Base-by-base conservation (phyloP, 1,140 invertebrate genomes). In the Chlorops oryzae region DNA sequence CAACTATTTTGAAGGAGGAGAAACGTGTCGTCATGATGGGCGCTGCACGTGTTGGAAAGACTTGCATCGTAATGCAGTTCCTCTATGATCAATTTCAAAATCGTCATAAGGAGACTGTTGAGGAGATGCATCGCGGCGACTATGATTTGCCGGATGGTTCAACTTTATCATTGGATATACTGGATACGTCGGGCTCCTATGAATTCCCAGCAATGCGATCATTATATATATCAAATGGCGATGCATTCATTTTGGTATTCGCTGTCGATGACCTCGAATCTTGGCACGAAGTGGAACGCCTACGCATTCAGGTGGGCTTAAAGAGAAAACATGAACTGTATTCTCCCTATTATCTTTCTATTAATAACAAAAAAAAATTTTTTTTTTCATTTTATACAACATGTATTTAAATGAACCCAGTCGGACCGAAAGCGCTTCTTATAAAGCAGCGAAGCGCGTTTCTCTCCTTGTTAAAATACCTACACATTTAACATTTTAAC, bases 121-220 rank as follows among this genome's bases (percentile, higher is more conserved):
- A 82, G 57, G 79, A 82, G 54, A 61, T 80, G 27, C 78, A 81
- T 62, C 58, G 72, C 12, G 76, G 74, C 2, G 78, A 80, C 50
- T 80, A 77, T 59, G 73, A 78, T 47, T 59, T 78, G 20, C 59
- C 59, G 5, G 62, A 65, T 51, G 66, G 65, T 13, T 63, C 62
- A 12, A 58, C 61, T 5, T 52, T 79, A 5, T 77, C 73, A 5
- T 55, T 78, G 27, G 73, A 78, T 54, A 78, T 81, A 52, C 55
- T 81, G 45, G 79, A 80, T 61, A 83, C 81, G 22, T 74, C 74
- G 20, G 75, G 75, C 32, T 73, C 74, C 10, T 80, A 75, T 56
- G 73, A 77, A 48, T 83, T 82, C 62, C 80, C 81, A 4, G 81
- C 80, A 5, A 83, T 83, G 81, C 59, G 77, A 39, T 71, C 74